Conservation (phyloP, 2,888 invertebrate species). For the Molorchus minor region DNA sequence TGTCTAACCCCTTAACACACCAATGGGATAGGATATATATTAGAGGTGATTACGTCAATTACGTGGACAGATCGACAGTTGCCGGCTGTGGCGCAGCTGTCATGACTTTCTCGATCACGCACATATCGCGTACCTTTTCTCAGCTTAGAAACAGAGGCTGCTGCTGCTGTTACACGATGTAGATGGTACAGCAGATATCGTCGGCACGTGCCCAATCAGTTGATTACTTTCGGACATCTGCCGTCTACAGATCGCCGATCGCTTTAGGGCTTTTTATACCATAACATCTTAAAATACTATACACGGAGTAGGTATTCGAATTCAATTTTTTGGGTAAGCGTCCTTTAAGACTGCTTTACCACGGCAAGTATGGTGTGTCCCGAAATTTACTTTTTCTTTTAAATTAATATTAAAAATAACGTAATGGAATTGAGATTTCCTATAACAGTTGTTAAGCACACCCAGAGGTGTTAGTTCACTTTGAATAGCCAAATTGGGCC, state of each 20-base stretch:
- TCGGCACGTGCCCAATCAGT: constrained; percentile 47
- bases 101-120: constrained; percentile 19
- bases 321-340: too few relatives aligned
- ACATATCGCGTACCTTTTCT: constrained; percentile 18
- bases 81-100: constrained; percentile 24
- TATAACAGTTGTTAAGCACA: too few relatives aligned
- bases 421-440: too few relatives aligned
- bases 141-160: constrained; percentile 24
- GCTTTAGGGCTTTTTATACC: constrained; percentile 32
- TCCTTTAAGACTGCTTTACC: too few relatives aligned
- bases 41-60: constrained; percentile 23
- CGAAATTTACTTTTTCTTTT: too few relatives aligned
- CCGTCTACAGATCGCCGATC: constrained; percentile 32
- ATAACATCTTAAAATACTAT: too few relatives aligned
- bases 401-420: too few relatives aligned
- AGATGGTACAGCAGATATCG: constrained; percentile 34
- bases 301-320: too few relatives aligned
- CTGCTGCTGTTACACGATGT: constrained; percentile 19
- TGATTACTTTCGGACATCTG: constrained; percentile 45
- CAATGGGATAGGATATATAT: constrained; percentile 11
- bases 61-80: constrained; percentile 23
- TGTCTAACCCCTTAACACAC: constrained; percentile 8
- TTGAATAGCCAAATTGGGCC: too few relatives aligned
- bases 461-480: too few relatives aligned
- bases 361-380: too few relatives aligned